Evolutionary conservation across 2,113 vertebrate species (phyloP).

Genomic region (Ctenodactylus gundi): DNA sequence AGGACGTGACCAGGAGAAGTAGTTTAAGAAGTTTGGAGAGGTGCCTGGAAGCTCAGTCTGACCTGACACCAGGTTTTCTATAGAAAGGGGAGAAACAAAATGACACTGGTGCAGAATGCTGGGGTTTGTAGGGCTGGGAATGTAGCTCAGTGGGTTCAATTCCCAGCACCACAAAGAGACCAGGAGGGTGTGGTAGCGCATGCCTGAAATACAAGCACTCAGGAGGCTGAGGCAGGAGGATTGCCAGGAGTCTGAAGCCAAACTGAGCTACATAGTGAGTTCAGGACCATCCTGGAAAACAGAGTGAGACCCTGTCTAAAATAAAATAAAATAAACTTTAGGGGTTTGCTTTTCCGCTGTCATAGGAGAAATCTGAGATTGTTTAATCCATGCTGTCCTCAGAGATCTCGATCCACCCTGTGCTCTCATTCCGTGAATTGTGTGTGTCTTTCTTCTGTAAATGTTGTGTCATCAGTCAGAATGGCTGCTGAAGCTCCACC

Average conservation of each 20-base stretch:
- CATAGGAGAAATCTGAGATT: background rate
- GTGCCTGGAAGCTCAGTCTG: background rate
- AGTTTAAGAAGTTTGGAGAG: background rate
- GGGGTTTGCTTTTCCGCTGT: background rate
- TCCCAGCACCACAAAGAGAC: too few relatives aligned
- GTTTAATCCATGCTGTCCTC: background rate
- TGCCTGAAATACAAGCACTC: too few relatives aligned
- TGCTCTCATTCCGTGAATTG: background rate
- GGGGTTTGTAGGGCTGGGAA: too few relatives aligned
- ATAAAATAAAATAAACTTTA: too few relatives aligned
- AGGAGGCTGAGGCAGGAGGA: too few relatives aligned
- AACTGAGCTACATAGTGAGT: too few relatives aligned
- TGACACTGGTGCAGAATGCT: slow-evolving; percentile 13
- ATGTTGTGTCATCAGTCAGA: background rate
- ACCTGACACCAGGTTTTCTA: background rate
- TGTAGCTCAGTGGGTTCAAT: too few relatives aligned
- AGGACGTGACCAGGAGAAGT: background rate
- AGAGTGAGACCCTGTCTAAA: too few relatives aligned
- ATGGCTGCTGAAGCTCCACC: background rate
- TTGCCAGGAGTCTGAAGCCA: too few relatives aligned
- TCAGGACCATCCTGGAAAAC: too few relatives aligned
- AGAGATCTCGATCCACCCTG: background rate
- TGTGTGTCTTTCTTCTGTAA: background rate
- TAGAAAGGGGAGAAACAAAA: background rate
- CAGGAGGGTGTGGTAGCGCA: too few relatives aligned